Percentiles rank a stretch among this genome's conserved stretches.
These are phyloP conservation scores for Heliothis subflexa DNA, from an alignment of 1,140 invertebrate species.

Conservation along the genomic window DNA sequence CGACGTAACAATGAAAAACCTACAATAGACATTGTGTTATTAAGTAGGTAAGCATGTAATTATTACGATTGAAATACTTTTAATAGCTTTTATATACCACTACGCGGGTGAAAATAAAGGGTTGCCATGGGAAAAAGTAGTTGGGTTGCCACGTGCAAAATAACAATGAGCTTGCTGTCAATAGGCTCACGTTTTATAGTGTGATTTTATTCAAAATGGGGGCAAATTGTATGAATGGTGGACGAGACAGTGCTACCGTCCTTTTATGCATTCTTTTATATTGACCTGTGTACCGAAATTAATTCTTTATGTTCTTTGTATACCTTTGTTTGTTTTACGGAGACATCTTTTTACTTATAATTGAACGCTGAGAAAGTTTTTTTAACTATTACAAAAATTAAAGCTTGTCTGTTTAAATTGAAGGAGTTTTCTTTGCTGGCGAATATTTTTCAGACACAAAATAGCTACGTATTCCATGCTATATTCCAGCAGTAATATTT, in stretches of 20 bases:
- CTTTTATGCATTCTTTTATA: slow-evolving; percentile 24
- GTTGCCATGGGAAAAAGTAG: slow-evolving; percentile 45
- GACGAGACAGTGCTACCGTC: slow-evolving; percentile 6
- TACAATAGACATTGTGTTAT: slow-evolving; percentile 18
- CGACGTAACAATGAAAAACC: neutral
- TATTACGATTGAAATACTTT: slow-evolving; percentile 28
- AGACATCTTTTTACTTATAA: too few species aligned
- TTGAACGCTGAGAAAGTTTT: too few species aligned
- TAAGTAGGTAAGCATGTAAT: slow-evolving; percentile 24
- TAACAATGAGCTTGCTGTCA: slow-evolving; percentile 39
- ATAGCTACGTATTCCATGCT: too few species aligned
- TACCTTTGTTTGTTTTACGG: too few species aligned
- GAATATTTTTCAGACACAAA: too few species aligned
- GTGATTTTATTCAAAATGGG: slow-evolving; percentile 27
- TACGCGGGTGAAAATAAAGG: slow-evolving; percentile 39
- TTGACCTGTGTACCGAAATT: slow-evolving; percentile 13
- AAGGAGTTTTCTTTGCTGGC: too few species aligned
- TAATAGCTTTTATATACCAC: neutral
- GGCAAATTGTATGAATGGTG: slow-evolving; percentile 17
- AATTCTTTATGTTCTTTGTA: slow-evolving; percentile 10
- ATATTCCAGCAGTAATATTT: too few species aligned
- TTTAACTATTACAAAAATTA: too few species aligned
- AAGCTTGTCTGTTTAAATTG: too few species aligned
- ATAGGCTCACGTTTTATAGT: slow-evolving; percentile 31
- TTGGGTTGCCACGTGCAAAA: slow-evolving; percentile 41